Base-by-base conservation (phyloP, 2,888 invertebrate species). In the Thymelicus acteon region DNA sequence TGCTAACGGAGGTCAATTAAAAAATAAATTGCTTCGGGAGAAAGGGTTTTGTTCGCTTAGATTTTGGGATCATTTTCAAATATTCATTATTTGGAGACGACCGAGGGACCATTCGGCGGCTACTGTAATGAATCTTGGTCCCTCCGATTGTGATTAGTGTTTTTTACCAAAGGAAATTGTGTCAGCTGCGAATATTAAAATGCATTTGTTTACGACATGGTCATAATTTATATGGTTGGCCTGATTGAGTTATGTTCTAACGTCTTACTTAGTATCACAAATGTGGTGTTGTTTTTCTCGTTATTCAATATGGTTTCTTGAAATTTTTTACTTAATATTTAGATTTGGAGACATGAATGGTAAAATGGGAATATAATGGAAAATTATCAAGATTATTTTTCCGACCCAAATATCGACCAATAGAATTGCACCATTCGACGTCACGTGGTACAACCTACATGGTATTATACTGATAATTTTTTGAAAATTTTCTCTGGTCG, bases 1-100 rank as follows among this genome's bases (percentile, higher is more conserved):
- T 90, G 85, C 88, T 82, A 83, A 92, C 90, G 85, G 90, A 85
- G 90, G 89, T 90, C 88, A 91, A 83, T 90, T 89, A 87, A 78
- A 71, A 60, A 31, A 60, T 24, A 52, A 72, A 65, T 13, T 69
- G 74, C 58, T 74, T 73, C 3, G 57, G 73, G 69, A 85, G 72
- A 79, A 78, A 49, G 58, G 31, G 68, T 74, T 77, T 75, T 85
- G 72, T 61, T 10, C 2, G 31, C 19, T 60, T 40, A 0, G 8
- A 15, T n/a, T 70, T 80, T 77, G 75, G 72, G 75, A 73, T 73
- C 62, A 69, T 75, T 78, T 81, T 84, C 60, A 49, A 60, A 40
- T 72, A 52, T 60, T 24, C 12, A 60, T 67, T 64, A 72, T 64
- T 74, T 60, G 57, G 48, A 47, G 13, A 12, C 44, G 12, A 47